Evolutionary conservation across 2,888 invertebrate genomes (phyloP).

Genomic region (Galerucella calmariensis): DNA sequence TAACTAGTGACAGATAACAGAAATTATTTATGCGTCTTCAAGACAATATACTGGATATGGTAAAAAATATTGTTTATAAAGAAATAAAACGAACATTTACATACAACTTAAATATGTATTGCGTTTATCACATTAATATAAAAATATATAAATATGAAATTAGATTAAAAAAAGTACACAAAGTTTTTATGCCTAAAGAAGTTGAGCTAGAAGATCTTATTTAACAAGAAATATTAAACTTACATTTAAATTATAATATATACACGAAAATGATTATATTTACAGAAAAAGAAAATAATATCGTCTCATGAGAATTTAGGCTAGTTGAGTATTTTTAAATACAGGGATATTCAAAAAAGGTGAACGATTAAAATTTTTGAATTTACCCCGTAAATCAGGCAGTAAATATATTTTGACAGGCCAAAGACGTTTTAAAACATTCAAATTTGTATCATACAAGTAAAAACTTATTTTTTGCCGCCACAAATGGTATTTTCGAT

Average conservation of each 20-base stretch:
- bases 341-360: neutral
- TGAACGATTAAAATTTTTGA: too few relatives aligned
- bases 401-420: too few relatives aligned
- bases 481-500: neutral
- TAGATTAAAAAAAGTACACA: slow-evolving; percentile 43
- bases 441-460: too few relatives aligned
- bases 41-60: neutral
- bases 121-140: slow-evolving; percentile 51
- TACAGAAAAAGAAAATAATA: slow-evolving; percentile 14
- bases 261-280: slow-evolving; percentile 35
- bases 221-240: slow-evolving; percentile 20
- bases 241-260: slow-evolving; percentile 33
- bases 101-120: slow-evolving; percentile 43
- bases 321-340: neutral
- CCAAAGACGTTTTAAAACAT: too few relatives aligned
- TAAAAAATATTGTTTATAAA: neutral
- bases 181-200: slow-evolving; percentile 43
- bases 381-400: too few relatives aligned
- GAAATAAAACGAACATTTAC: slow-evolving; percentile 21
- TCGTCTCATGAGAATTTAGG: slow-evolving; percentile 8
- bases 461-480: neutral
- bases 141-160: slow-evolving; percentile 48
- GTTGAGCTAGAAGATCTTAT: slow-evolving; percentile 49
- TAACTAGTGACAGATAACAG: too few relatives aligned
- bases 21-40: too few relatives aligned